Base-by-base conservation (phyloP, 2,113 vertebrate genomes). In the Rattus rattus region DNA sequence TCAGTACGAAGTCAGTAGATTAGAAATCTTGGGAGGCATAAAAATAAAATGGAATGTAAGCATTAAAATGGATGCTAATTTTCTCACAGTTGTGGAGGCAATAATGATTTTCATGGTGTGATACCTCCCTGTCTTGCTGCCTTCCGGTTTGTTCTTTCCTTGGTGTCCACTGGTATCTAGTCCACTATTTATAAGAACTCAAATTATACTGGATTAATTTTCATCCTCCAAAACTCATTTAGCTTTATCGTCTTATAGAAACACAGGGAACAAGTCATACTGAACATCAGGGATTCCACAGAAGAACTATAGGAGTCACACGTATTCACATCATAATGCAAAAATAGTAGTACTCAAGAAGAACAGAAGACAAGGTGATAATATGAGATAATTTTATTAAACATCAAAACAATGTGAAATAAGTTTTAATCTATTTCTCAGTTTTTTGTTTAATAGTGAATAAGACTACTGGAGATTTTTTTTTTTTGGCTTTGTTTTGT, bases 91-190 rank as follows among this genome's bases (percentile, higher is more conserved):
- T 49, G 10, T n/a, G 28, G 11, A 61, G 65, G 22, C 30, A n/a
- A 24, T 4, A n/a, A 14, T n/a, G 10, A 1, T 30, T 69, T 54
- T 33, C 24, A 14, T 17, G 43, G 65, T 59, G 52, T 39, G 20
- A 33, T 54, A 19, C 70, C 26, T 91, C 10, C 10, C n/a, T 43
- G 0, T 20, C 10, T 75, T 36, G 0, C 4, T 28, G 8, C 43
- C 9, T 7, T 73, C 22, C 49, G 4, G 11, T 4, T 36, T 54
- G 13, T 30, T 80, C 77, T 17, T 80, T 36, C 16, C 17, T 56
- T 1, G 0, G 3, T 36, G 17, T 36, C 2, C 17, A 43, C 16
- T 59, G 12, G 8, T 12, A 14, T 73, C 13, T 84, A 7, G 8
- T 24, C 3, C 17, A 59, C 9, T n/a, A 75, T 63, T 4, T 7